Percentiles rank a stretch among this genome's conserved stretches.
These are phyloP conservation scores for Alviniconcha marisindica DNA, from an alignment of 1,140 invertebrate species.

Conservation along the genomic window DNA sequence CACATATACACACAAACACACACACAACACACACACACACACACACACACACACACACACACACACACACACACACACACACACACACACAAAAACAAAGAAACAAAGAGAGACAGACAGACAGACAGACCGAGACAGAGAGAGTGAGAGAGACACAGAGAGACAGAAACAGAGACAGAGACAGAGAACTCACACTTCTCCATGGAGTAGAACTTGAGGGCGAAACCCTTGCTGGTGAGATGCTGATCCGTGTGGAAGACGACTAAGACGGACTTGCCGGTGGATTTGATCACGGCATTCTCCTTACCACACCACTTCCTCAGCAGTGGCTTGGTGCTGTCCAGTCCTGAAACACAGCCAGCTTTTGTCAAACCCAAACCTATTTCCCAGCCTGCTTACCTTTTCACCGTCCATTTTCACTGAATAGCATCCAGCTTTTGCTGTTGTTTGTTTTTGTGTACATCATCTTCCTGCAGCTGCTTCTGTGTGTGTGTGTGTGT, in stretches of 20 bases:
- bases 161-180: neutral
- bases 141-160: neutral
- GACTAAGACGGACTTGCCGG: conserved; percentile 23
- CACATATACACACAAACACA: no score
- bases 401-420: no score
- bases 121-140: neutral
- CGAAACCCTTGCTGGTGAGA: conserved; percentile 34
- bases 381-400: no score
- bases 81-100: neutral
- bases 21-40: no score
- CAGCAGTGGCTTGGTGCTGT: conserved; percentile 39
- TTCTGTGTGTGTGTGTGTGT: no score
- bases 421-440: no score
- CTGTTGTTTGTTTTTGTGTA: no score
- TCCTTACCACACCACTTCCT: conserved; percentile 28
- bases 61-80: conserved; percentile 3
- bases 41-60: neutral
- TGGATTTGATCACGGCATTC: conserved; percentile 24
- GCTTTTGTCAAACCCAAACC: no score
- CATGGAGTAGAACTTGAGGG: conserved; percentile 45
- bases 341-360: conserved; percentile 14
- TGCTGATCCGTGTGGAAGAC: conserved; percentile 43
- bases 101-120: neutral
- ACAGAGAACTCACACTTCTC: conserved; percentile 37
- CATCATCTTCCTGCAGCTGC: no score